Base-by-base conservation (phyloP, 2,113 vertebrate genomes). In the Toxotes chatareus region DNA sequence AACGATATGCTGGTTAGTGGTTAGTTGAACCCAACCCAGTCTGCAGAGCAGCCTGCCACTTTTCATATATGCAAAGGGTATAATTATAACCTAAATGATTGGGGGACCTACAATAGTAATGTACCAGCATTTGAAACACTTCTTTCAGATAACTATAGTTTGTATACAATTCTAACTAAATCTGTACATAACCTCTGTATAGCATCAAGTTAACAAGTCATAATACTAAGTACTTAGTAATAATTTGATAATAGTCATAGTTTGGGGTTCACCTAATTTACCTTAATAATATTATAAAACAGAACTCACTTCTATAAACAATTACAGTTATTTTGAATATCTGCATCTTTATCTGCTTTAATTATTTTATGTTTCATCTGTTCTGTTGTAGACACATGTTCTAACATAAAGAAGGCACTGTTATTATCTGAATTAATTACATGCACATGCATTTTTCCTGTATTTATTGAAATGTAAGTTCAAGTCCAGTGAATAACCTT, bases 11-110 rank as follows among this genome's bases (percentile, higher is more conserved):
- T 27, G 49, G 53, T 63, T 27, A 61, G 53, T 27, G 49, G 53
- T 63, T 27, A 61, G 53, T 4, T 13, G 17, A 64, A 55, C 57
- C 73, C 34, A 82, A 68, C 61, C 32, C 61, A 23, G 38, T 61
- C 32, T 84, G 71, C 31, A 70, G 46, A 68, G 23, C 53, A 6
- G 53, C 40, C 4, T 27, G 14, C 27, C 19, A 34, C 40, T 17
- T 32, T 32, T 31, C 16, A 32, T 17, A 34, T 11, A 57, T 51
- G 19, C 3, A 0, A 14, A 16, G n/a, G 16, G n/a, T 59, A 31
- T 53, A 61, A 64, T 75, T 60, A 70, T 16, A 17, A 65, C 42
- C 3, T 9, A 65, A 65, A 27, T 34, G 4, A 67, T 31, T 11
- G 5, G 21, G 21, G 40, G 17, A 40, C 6, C 19, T 36, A 34